These are phyloP conservation scores for Bubo blakistoni DNA, from an alignment of 2,113 vertebrate genomes.

Conservation along the genomic window DNA sequence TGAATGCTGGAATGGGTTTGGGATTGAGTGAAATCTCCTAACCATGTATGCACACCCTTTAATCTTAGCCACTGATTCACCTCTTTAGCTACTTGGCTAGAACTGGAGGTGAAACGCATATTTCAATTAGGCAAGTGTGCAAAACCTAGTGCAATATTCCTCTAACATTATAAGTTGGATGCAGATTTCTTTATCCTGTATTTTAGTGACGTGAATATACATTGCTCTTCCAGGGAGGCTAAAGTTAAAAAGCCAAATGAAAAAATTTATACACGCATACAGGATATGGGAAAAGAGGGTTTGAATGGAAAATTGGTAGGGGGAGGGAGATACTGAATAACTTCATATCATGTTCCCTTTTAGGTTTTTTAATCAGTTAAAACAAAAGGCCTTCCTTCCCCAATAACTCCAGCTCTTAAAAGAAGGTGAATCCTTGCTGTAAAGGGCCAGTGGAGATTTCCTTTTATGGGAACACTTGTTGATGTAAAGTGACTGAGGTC, in stretches of 20 bases:
- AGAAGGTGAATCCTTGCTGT: not conserved
- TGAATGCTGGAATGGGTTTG: not conserved
- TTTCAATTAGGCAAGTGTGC: not conserved
- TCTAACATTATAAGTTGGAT: not conserved
- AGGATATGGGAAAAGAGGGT: not conserved
- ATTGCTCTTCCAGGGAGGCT: not conserved
- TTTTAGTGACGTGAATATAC: not conserved
- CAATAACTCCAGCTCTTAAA: not conserved
- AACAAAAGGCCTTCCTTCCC: not conserved
- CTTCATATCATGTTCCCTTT: not conserved
- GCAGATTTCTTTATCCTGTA: not conserved
- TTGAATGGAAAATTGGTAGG: not conserved
- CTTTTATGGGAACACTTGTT: conserved; percentile 8
- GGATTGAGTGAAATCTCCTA: not conserved
- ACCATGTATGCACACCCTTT: not conserved
- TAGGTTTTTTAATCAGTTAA: not conserved
- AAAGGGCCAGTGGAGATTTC: not conserved
- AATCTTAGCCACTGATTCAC: not conserved
- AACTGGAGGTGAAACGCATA: not conserved
- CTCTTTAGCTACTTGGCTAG: not conserved
- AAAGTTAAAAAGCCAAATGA: not conserved
- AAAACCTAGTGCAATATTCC: not conserved
- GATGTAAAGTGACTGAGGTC: not conserved
- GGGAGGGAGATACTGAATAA: not conserved
- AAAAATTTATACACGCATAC: not conserved